A percentile compares a stretch with the other conserved stretches of the same genome.
Evolutionary conservation across 2,888 invertebrate species (phyloP).

Genomic region (Sminthurinus aureus): DNA sequence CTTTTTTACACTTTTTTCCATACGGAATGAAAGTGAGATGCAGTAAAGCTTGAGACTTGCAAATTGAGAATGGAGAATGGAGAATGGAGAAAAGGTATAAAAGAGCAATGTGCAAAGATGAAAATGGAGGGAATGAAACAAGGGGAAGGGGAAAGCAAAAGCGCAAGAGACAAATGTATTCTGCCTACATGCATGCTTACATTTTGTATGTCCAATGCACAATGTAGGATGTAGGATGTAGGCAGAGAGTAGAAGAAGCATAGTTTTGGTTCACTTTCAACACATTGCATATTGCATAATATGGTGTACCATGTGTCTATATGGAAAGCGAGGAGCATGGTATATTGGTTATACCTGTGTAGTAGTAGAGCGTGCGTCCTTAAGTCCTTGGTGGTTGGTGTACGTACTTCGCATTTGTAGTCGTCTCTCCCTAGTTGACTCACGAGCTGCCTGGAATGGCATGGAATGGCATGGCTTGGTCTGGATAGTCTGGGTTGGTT

Average conservation of each 20-base stretch:
- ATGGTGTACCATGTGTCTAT: conserved; percentile 21
- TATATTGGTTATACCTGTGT: too few species aligned
- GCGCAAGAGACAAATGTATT: too few species aligned
- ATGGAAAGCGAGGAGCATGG: too few species aligned
- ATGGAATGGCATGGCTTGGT: not conserved
- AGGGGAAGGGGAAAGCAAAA: too few species aligned
- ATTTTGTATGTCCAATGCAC: not conserved
- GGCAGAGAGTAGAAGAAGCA: not conserved
- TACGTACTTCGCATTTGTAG: not conserved
- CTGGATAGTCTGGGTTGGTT: not conserved
- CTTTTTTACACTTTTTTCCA: too few species aligned
- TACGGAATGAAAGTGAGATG: too few species aligned
- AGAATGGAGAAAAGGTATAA: too few species aligned
- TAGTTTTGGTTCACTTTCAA: conserved; percentile 7
- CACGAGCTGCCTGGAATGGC: not conserved
- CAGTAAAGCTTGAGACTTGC: too few species aligned
- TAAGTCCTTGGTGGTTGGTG: not conserved
- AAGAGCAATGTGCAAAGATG: too few species aligned
- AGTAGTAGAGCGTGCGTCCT: conserved; percentile 35
- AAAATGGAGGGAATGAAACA: too few species aligned
- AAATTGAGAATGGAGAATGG: too few species aligned
- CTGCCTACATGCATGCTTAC: not conserved
- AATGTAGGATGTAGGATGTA: not conserved
- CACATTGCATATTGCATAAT: too few species aligned
- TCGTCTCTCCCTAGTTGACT: conserved; percentile 14